These are phyloP conservation scores for Pandemis corylana DNA, from an alignment of 2,888 invertebrate genomes.

Conservation along the genomic window DNA sequence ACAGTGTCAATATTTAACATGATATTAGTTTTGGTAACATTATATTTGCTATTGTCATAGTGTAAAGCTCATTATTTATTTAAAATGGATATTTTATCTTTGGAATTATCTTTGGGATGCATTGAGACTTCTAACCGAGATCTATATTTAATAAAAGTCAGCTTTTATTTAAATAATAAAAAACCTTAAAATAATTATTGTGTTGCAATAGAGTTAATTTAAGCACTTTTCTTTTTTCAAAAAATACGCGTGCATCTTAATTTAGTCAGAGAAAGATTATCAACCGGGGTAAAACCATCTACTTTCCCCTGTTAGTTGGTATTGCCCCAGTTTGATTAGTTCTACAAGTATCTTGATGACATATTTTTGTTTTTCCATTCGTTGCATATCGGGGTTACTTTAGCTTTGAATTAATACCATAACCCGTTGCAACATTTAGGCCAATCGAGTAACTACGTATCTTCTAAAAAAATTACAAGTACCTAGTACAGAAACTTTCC, in stretches of 20 bases:
- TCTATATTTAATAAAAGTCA: constrained; percentile 5
- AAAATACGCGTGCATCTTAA: background rate
- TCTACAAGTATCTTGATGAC: too few species aligned
- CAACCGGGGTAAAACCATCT: background rate
- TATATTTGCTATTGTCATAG: constrained; percentile 71
- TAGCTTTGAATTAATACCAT: too few species aligned
- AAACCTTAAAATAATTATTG: background rate
- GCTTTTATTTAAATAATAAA: background rate
- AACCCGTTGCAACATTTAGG: too few species aligned
- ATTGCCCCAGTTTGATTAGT: too few species aligned
- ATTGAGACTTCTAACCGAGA: constrained; percentile 43
- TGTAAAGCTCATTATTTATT: constrained; percentile 68
- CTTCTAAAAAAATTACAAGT: too few species aligned
- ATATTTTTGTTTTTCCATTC: too few species aligned
- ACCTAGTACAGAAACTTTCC: too few species aligned
- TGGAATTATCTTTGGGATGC: constrained; percentile 70
- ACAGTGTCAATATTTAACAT: constrained; percentile 55
- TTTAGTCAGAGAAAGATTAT: background rate
- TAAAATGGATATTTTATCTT: constrained; percentile 51
- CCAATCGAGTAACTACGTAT: too few species aligned
- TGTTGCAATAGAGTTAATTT: background rate
- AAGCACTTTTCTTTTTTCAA: background rate
- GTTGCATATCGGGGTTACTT: too few species aligned
- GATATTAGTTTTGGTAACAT: constrained; percentile 49
- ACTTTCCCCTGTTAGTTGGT: too few species aligned